A percentile compares a stretch with the other conserved stretches of the same genome.
These are phyloP conservation scores for Pachypsylla venusta DNA, from an alignment of 1,140 invertebrate genomes.

Conservation along the genomic window DNA sequence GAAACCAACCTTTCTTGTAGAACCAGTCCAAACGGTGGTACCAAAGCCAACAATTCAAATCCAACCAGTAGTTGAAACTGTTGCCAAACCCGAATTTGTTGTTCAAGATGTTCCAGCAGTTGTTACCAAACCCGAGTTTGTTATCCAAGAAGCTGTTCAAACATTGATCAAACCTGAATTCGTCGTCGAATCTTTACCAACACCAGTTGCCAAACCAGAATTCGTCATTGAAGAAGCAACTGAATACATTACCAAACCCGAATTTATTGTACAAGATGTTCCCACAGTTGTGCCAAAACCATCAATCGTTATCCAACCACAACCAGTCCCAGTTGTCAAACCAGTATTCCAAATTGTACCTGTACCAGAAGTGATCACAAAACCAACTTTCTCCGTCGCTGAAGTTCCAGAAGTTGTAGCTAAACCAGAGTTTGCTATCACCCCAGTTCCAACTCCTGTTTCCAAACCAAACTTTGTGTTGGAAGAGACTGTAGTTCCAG, in stretches of 20 bases:
- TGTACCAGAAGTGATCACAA: background rate
- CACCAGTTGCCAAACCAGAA: conserved; percentile 8
- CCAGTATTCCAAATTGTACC: background rate
- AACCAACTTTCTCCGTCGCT: conserved; percentile 1
- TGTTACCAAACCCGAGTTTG: conserved; percentile 1
- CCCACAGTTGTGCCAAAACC: background rate
- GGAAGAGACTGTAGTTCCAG: background rate
- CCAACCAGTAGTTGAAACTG: conserved; percentile 1
- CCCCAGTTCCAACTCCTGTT: background rate
- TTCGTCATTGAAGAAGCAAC: conserved; percentile 1
- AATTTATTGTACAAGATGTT: conserved; percentile 1
- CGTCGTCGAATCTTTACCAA: background rate
- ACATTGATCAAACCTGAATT: conserved; percentile 3
- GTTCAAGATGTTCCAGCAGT: background rate
- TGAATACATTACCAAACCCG: conserved; percentile 1
- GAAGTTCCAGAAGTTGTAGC: conserved; percentile 3
- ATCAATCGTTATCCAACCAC: background rate
- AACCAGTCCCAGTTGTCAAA: conserved; percentile 1
- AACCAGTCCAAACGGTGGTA: background rate
- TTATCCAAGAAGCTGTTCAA: background rate
- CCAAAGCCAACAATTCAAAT: background rate
- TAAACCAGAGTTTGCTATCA: background rate
- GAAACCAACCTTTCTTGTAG: background rate
- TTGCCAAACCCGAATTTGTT: background rate
- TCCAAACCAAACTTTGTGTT: background rate